Evolutionary conservation across 2,797 vertebrate species (phyloP).

Genomic region (Neosilurus mollespiculum): DNA sequence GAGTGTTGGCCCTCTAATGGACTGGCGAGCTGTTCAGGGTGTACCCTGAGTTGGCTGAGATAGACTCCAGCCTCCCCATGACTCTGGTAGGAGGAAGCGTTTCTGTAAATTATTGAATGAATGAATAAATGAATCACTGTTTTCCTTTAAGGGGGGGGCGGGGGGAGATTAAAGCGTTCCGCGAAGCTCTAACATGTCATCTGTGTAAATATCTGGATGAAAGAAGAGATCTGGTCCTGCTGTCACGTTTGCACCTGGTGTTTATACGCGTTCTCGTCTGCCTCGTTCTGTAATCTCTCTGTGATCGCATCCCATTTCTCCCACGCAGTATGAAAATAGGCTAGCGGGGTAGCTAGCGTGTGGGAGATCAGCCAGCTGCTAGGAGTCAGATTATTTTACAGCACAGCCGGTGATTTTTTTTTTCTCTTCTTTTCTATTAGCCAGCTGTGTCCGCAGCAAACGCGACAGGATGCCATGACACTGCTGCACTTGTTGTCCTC

Average conservation of each 20-base stretch:
- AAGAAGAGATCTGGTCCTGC: not conserved
- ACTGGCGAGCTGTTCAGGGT: too few relatives aligned
- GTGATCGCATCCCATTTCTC: not conserved
- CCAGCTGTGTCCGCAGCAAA: not conserved
- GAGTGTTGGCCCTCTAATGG: too few relatives aligned
- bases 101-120: too few relatives aligned
- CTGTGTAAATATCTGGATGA: not conserved
- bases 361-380: slow-evolving; percentile 19
- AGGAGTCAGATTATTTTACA: not conserved
- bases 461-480: not conserved
- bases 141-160: too few relatives aligned
- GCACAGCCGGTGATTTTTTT: not conserved
- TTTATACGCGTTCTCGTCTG: not conserved
- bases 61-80: too few relatives aligned
- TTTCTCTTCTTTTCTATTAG: not conserved
- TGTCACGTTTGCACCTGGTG: not conserved
- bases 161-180: not conserved
- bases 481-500: too few relatives aligned
- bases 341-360: slow-evolving; percentile 10
- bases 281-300: not conserved
- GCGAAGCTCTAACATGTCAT: not conserved
- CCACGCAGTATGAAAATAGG: slow-evolving; percentile 6
- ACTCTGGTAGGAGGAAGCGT: too few relatives aligned
- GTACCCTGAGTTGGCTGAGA: too few relatives aligned
- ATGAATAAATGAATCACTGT: too few relatives aligned